Evolutionary conservation across 2,113 vertebrate genomes (phyloP).

Genomic region (Columba livia): DNA sequence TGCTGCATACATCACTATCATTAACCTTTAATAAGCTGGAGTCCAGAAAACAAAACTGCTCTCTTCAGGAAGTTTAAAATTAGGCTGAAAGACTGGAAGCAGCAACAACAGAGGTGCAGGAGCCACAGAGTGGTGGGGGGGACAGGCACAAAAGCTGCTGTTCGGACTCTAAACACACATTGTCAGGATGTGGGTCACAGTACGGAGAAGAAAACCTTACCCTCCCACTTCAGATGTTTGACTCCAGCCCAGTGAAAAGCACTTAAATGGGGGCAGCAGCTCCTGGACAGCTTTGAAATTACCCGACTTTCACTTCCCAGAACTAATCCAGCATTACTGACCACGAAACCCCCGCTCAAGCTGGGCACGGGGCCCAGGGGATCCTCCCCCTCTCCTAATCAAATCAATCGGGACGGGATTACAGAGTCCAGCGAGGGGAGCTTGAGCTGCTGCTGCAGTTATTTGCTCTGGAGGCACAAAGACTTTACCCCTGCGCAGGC

Average conservation of each 20-base stretch:
- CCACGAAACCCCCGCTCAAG: neutral
- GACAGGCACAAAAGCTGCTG: neutral
- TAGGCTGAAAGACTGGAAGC: neutral
- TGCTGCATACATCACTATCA: neutral
- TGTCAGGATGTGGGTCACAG: rapidly evolving
- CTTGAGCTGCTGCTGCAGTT: neutral
- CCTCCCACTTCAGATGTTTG: neutral
- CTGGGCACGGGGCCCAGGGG: neutral
- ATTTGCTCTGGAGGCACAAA: neutral
- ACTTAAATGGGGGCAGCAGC: neutral
- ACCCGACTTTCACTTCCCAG: neutral
- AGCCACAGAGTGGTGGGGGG: neutral
- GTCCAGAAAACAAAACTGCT: neutral
- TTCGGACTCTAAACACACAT: neutral
- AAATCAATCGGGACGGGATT: neutral
- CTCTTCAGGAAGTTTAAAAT: neutral
- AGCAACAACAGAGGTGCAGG: rapidly evolving
- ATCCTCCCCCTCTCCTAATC: neutral
- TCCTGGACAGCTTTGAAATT: neutral
- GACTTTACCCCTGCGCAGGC: neutral
- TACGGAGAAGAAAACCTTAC: neutral
- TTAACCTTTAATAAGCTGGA: neutral
- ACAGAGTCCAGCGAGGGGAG: neutral
- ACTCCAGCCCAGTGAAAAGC: neutral
- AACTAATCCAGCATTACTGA: neutral